A percentile compares a stretch with the other conserved stretches of the same genome.
Evolutionary conservation across 2,113 vertebrate genomes (phyloP).

Genomic region (Donacobius atricapilla): DNA sequence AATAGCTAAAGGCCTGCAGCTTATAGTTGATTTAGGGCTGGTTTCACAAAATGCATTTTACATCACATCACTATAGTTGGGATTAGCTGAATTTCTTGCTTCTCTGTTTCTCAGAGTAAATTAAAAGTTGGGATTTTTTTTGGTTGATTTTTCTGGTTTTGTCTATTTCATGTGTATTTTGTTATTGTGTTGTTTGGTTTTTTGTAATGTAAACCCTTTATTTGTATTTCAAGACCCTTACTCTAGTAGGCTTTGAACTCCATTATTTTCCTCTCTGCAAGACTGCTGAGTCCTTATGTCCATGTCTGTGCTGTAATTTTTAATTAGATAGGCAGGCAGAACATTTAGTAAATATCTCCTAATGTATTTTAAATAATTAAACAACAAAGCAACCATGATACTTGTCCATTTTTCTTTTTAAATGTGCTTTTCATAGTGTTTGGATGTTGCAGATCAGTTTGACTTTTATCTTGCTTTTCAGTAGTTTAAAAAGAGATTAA

Average conservation of each 20-base stretch:
- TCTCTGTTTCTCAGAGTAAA: neutral
- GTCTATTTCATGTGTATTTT: neutral
- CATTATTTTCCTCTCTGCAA: neutral
- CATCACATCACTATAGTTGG: neutral
- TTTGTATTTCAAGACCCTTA: neutral
- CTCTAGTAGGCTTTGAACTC: neutral
- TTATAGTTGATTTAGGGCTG: neutral
- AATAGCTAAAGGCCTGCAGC: neutral
- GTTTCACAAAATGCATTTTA: neutral
- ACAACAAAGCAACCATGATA: neutral
- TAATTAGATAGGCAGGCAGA: neutral
- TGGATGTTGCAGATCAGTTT: neutral
- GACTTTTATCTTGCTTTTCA: neutral
- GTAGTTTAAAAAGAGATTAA: neutral
- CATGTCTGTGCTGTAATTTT: constrained; percentile 2
- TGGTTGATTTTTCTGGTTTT: neutral
- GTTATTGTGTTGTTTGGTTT: neutral
- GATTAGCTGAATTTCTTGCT: neutral
- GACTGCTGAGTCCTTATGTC: neutral
- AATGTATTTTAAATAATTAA: constrained; percentile 20
- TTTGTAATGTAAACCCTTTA: neutral
- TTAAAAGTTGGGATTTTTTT: neutral
- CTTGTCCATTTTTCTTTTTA: neutral
- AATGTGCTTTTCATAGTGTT: neutral
- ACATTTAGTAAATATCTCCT: neutral